These are phyloP conservation scores for Amblyornis subalaris DNA, from an alignment of 2,113 vertebrate genomes.

Conservation along the genomic window DNA sequence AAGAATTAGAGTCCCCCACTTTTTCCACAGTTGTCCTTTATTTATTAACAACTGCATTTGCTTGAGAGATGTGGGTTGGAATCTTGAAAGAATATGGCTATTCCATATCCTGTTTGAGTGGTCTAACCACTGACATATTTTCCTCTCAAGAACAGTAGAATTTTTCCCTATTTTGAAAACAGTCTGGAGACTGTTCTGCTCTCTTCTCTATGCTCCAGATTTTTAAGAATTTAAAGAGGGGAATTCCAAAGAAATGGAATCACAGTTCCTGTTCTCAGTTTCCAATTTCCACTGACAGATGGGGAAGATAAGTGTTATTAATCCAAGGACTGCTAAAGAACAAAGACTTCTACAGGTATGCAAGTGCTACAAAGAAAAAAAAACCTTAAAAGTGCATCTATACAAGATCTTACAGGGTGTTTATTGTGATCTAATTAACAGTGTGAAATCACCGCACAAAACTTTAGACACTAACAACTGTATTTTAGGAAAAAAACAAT, in stretches of 20 bases:
- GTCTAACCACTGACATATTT: neutral
- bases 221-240: neutral
- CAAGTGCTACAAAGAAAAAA: neutral
- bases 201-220: neutral
- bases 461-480: neutral
- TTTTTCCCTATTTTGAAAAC: neutral
- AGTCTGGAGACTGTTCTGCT: neutral
- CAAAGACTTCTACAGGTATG: neutral
- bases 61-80: neutral
- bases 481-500: neutral
- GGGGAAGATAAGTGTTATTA: neutral
- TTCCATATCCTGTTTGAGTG: neutral
- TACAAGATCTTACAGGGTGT: neutral
- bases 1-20: neutral
- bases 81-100: neutral
- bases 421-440: neutral
- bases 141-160: neutral
- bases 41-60: neutral
- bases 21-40: neutral
- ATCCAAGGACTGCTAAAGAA: neutral
- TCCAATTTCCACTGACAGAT: neutral
- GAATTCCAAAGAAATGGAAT: neutral
- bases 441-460: neutral
- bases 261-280: neutral
- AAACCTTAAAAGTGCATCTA: neutral